phyloP scores from a whole-genome alignment of 1,140 invertebrate genomes.

The Himalopsyche phryganea region DNA sequence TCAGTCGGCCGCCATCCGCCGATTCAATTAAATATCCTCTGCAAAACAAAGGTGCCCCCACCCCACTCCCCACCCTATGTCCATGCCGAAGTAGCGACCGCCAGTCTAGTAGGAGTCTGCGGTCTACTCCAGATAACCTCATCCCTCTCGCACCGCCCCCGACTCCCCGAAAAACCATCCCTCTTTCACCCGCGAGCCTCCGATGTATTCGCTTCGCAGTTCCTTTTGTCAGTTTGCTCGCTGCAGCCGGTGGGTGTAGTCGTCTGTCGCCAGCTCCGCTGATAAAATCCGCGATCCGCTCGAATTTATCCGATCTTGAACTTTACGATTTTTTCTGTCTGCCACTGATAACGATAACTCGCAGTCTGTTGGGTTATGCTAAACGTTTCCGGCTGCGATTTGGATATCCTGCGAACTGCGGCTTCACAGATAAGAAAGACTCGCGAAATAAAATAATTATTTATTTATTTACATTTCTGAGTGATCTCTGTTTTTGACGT shows the following conservation, averaged over 20 bases:
- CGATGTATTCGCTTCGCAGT: neutral
- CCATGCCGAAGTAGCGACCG: neutral
- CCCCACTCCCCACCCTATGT: neutral
- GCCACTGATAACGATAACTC: too few relatives aligned
- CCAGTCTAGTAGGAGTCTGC: constrained; percentile 16
- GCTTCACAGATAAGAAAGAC: too few relatives aligned
- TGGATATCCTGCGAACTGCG: too few relatives aligned
- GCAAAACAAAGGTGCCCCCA: constrained; percentile 26
- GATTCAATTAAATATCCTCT: constrained; percentile 26
- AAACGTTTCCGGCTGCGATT: too few relatives aligned
- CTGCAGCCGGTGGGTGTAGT: neutral
- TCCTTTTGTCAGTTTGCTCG: neutral
- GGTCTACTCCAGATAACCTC: constrained; percentile 4
- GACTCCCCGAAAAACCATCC: neutral
- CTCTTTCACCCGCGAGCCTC: neutral
- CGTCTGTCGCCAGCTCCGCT: neutral
- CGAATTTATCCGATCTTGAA: too few relatives aligned
- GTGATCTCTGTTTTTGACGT: too few relatives aligned
- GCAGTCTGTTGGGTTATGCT: too few relatives aligned
- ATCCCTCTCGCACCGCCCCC: neutral
- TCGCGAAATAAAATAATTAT: too few relatives aligned
- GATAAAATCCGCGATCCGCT: too few relatives aligned
- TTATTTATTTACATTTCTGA: too few relatives aligned
- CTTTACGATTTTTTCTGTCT: too few relatives aligned
- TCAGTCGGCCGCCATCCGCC: constrained; percentile 16